Evolutionary conservation across 2,113 vertebrate genomes (phyloP).

Genomic region (Etheostoma cragini): DNA sequence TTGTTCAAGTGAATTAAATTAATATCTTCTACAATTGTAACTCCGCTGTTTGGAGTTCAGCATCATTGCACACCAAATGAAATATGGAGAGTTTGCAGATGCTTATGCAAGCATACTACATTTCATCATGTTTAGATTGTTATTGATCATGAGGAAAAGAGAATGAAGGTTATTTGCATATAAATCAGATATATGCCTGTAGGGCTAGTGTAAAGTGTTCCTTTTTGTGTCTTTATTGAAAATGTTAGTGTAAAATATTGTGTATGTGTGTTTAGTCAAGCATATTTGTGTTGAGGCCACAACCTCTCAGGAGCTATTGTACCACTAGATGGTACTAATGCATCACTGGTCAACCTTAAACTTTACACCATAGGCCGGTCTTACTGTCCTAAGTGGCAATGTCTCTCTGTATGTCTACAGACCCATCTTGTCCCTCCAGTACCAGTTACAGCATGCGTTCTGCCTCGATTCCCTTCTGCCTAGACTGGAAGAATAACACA

Average conservation of each 20-base stretch:
- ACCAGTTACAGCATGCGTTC: conserved; percentile 43
- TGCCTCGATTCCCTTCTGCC: conserved; percentile 46
- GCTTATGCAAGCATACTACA: conserved; percentile 15
- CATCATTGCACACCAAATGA: conserved; percentile 69
- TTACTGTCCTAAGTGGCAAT: conserved; percentile 32
- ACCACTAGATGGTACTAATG: conserved; percentile 81
- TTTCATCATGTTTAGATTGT: conserved; percentile 56
- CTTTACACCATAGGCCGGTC: conserved; percentile 27
- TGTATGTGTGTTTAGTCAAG: conserved; percentile 13
- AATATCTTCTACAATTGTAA: conserved; percentile 59
- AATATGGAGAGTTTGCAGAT: conserved; percentile 59
- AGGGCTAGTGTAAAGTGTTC: conserved; percentile 17
- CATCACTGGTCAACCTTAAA: conserved; percentile 69
- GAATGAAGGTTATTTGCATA: conserved; percentile 30
- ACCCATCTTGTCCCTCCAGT: conserved; percentile 38
- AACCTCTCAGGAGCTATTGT: conserved; percentile 35
- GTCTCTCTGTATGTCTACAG: conserved; percentile 55
- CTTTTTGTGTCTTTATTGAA: conserved; percentile 12
- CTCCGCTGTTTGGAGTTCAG: conserved; percentile 61
- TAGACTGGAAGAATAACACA: conserved; percentile 34
- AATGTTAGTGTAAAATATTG: not conserved
- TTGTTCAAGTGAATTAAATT: conserved; percentile 61
- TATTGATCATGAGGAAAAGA: conserved; percentile 35
- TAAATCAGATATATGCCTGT: conserved; percentile 30
- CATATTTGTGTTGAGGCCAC: conserved; percentile 45